Evolutionary conservation across 2,888 invertebrate genomes (phyloP).

Genomic region (Synanthedon vespiformis): DNA sequence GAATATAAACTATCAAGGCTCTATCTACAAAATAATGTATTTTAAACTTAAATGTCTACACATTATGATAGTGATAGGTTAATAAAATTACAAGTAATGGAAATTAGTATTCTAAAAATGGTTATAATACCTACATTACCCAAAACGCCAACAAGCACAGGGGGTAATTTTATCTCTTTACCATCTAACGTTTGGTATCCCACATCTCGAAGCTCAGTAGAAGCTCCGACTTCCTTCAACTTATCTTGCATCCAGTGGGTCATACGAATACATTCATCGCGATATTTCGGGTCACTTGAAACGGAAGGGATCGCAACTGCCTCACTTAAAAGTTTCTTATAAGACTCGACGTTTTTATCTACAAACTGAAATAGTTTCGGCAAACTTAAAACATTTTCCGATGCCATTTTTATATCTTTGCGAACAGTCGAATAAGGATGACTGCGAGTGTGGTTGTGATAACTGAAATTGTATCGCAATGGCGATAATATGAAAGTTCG

Average conservation of each 20-base stretch:
- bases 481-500: background rate
- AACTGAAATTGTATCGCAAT: background rate
- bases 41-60: background rate
- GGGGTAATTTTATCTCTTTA: conserved; percentile 81
- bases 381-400: conserved; percentile 40
- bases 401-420: conserved; percentile 36
- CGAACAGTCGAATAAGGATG: conserved; percentile 22
- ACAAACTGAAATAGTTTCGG: conserved; percentile 76
- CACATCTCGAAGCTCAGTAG: conserved; percentile 78
- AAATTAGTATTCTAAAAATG: no score
- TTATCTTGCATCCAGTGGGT: conserved; percentile 82
- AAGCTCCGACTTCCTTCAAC: conserved; percentile 77
- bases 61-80: background rate
- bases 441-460: background rate
- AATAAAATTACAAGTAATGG: background rate
- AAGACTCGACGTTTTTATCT: conserved; percentile 80
- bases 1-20: no score
- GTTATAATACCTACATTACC: conserved; percentile 70
- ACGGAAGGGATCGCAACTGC: conserved; percentile 95
- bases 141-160: conserved; percentile 83
- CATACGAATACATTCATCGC: conserved; percentile 87
- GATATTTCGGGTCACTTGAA: conserved; percentile 88
- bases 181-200: conserved; percentile 84
- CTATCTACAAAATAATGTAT: no score
- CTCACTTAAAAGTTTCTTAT: conserved; percentile 82